Percentiles rank a stretch among this genome's conserved stretches.
Evolutionary conservation across 2,888 invertebrate genomes (phyloP).

Genomic region (Bugulina stolonifera): DNA sequence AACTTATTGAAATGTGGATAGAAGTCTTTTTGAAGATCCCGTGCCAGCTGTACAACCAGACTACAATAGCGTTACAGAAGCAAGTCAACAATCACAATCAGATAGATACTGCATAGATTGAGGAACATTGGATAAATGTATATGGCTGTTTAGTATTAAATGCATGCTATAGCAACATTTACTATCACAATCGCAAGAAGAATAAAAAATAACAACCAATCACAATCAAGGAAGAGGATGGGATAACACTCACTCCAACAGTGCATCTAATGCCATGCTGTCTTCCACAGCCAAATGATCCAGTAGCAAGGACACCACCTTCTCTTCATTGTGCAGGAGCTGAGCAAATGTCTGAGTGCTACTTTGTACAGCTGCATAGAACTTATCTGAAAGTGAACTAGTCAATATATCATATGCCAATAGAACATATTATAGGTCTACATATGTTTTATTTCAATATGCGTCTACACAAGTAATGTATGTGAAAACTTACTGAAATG

Average conservation of each 20-base stretch:
- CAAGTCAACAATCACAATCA: too few species aligned
- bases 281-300: slow-evolving; percentile 69
- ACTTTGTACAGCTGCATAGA: slow-evolving; percentile 68
- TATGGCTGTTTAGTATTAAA: too few species aligned
- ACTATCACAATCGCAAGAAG: too few species aligned
- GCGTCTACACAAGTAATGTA: too few species aligned
- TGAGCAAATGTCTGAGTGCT: slow-evolving; percentile 75
- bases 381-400: slow-evolving; percentile 55
- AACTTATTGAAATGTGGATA: slow-evolving; percentile 76
- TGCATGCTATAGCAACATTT: too few species aligned
- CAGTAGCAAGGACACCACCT: slow-evolving; percentile 65
- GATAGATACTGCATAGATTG: too few species aligned
- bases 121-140: too few species aligned
- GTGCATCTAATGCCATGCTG: slow-evolving; percentile 69
- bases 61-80: slow-evolving; percentile 60
- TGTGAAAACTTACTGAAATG: slow-evolving; percentile 64
- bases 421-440: background rate
- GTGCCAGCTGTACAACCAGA: slow-evolving; percentile 74
- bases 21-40: slow-evolving; percentile 82
- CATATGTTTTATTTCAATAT: background rate
- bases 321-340: slow-evolving; percentile 65
- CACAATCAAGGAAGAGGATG: too few species aligned
- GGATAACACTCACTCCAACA: slow-evolving; percentile 84
- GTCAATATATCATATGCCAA: too few species aligned
- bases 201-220: too few species aligned